Base-by-base conservation (phyloP, 2,888 invertebrate genomes). In the Aplocera efformata region DNA sequence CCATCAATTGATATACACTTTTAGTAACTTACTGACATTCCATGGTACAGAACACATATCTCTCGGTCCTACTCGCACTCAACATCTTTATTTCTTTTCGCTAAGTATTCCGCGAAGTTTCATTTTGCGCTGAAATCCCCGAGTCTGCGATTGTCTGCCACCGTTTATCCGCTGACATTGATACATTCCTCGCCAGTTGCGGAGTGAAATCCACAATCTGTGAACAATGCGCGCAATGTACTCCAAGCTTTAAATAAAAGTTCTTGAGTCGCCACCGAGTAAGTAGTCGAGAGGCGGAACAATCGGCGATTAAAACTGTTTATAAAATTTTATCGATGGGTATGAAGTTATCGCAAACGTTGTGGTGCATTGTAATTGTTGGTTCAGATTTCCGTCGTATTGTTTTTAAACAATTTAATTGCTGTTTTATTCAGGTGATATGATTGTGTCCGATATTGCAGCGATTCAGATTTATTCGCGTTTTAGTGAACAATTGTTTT, bases 231-330 rank as follows among this genome's bases (percentile, higher is more conserved):
- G 42, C 50, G 72, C 72, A 53, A 67, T 73, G 79, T 66, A 72
- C 57, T 45, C 31, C 50, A 42, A 5, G 55, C 48, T 58, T 50
- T 60, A 64, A 65, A 62, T 69, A 57, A 58, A 56, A 56, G 62
- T 65, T 62, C 56, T 55, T 59, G 56, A 60, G 62, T 62, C 55
- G 56, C 57, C 40, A 40, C 83, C 82, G 60, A 73, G 66, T 67
- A 65, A 68, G 67, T 60, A 64, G 68, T 61, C 65, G n/a, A 67
- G 67, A 69, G 65, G 63, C 72, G 70, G 73, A 83, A 85, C 85
- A 85, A 86, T 85, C 73, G 72, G 45, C 72, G 73, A 79, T 79
- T 79, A 79, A 79, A 78, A 72, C 67, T 83, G 84, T 83, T 84
- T 83, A 79, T 79, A 72, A 79, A 79, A 72, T 67, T 68, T 58